Base-by-base conservation (phyloP, 2,113 vertebrate genomes). In the Apeltes quadracus region DNA sequence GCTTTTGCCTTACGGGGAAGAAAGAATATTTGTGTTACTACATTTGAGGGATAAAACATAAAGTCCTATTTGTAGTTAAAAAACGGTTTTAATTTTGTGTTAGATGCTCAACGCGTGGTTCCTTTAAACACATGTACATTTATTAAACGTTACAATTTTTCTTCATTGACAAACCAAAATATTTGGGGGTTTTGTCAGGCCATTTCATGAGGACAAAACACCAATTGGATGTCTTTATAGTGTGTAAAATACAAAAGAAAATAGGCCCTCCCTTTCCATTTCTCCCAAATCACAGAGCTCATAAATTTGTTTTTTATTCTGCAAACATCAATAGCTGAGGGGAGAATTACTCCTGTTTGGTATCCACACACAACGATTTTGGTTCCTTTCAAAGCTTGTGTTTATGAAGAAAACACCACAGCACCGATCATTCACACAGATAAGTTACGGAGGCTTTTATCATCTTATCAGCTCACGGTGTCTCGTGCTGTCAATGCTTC, bases 1-100 rank as follows among this genome's bases (percentile, higher is more conserved):
- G 88, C 97, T 98, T 58, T 93, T 78, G 75, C 97, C 97, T 99
- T 86, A 6, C 73, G 53, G 46, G 66, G 29, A 48, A 41, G 34
- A 41, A 41, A 57, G 23, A 29, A 51, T 9, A 63, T 70, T 76
- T 62, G 41, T 57, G 76, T 65, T 16, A 53, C 10, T 72, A 77
- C n/a, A n/a, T n/a, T n/a, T n/a, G n/a, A n/a, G n/a, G 20, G 20
- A 38, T 53, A 55, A 22, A 29, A 38, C 13, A 41, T 43, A 3
- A 68, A 25, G n/a, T 23, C 54, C 39, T 50, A 9, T 41, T 34
- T 48, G 5, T 18, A 43, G 36, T 11, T 63, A 58, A 32, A 3
- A 32, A 0, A 53, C n/a, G 2, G 18, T 29, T 65, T 38, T 39
- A 10, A 10, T 66, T 7, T n/a, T 20, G 10, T 53, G 27, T 13